Evolutionary conservation across 1,140 invertebrate species (phyloP).

Genomic region (Stegodyphus mimosarum): DNA sequence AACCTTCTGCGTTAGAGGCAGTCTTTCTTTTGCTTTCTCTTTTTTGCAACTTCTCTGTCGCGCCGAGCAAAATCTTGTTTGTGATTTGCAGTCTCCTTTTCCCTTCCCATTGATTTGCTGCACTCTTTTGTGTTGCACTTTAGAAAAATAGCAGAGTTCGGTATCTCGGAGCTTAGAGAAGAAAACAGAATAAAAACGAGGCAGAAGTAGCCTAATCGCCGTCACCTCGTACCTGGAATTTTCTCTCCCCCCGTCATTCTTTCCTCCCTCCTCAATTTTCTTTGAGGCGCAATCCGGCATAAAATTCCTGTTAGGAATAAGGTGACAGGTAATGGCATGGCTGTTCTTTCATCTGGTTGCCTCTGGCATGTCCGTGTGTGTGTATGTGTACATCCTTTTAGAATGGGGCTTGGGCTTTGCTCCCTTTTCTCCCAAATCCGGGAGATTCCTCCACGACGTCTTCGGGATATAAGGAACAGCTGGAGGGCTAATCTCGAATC

Average conservation of each 20-base stretch:
- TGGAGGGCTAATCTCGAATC: slow-evolving; percentile 45
- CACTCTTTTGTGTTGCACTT: too few relatives aligned
- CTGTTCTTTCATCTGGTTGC: slow-evolving; percentile 33
- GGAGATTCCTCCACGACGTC: background rate
- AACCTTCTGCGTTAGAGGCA: background rate
- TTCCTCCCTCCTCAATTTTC: background rate
- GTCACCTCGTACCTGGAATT: slow-evolving; percentile 23
- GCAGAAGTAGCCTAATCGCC: slow-evolving; percentile 16
- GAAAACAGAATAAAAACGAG: background rate
- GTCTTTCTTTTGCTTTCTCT: slow-evolving; percentile 13
- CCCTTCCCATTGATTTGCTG: background rate
- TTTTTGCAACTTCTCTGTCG: background rate
- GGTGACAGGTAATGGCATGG: slow-evolving; percentile 39
- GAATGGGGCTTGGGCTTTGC: background rate
- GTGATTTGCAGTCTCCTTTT: slow-evolving; percentile 11
- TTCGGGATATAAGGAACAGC: slow-evolving; percentile 18
- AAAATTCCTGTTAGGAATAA: slow-evolving; percentile 42
- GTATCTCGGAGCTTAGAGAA: background rate
- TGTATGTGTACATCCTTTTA: too few relatives aligned
- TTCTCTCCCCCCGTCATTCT: background rate
- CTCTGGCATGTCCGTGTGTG: background rate
- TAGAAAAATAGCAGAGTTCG: background rate
- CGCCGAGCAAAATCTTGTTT: background rate
- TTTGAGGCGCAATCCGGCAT: background rate
- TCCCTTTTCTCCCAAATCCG: slow-evolving; percentile 14